Evolutionary conservation across 2,113 vertebrate species (phyloP), one percentile per base, ranked within the genome.

Genomic region (Ameiurus melas): DNA sequence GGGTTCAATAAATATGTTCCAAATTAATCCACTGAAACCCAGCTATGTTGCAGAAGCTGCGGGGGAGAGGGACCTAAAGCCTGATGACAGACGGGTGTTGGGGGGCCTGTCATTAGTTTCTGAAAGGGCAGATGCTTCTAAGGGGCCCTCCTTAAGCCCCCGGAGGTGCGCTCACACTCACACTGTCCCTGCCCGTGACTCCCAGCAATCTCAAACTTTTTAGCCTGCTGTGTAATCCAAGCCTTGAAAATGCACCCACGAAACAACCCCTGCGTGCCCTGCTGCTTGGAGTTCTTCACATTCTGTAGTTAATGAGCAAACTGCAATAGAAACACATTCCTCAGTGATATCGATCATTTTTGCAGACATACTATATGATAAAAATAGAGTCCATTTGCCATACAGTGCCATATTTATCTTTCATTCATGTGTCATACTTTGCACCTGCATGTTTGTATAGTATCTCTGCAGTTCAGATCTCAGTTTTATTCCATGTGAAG

Each of bases 81-180:
- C 90, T 62, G 94, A 92, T 95, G 94, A 95, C 94, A 94, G 92
- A 93, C 85, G 86, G 86, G 88, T 93, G 83, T 75, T 68, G 62
- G 79, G 78, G 87, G 80, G 64, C 20, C 88, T 82, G 43, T 62
- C 70, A 86, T 91, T 47, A 66, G 30, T 51, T 83, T 86, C 73
- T 91, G 83, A 89, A 88, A 89, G 85, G 90, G 89, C 87, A 85
- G 91, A 91, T 89, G 79, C 77, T 81, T 88, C 87, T 84, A 17
- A 64, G 87, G 86, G 88, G 86, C 90, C 87, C 3, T 30, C 70
- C 62, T 20, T 17, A 89, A 91, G 85, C 80, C 88, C 89, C 89
- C 88, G 90, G 84, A 92, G 88, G 89, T 84, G 66, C 82, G 83
- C 62, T 87, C 85, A 87, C 82, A 68, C 89, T 86, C 85, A 70